A percentile compares a stretch with the other conserved stretches of the same genome.
Conservation (phyloP, 2,113 vertebrate genomes). For the Gila orcuttii region DNA sequence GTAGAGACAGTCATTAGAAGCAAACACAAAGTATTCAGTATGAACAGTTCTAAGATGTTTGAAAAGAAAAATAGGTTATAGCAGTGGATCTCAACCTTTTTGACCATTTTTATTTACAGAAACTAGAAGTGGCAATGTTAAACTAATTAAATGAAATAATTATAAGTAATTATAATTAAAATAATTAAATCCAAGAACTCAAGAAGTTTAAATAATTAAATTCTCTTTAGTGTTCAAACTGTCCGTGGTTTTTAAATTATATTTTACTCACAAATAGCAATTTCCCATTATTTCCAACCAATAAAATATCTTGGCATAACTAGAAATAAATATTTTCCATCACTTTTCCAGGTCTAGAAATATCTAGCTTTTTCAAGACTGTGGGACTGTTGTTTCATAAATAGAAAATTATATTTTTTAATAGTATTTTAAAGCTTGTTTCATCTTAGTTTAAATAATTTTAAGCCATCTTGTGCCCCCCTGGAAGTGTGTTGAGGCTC, state of each 20-base stretch:
- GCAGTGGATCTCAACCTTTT: neutral
- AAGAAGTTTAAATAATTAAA: neutral
- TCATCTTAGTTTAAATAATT: neutral
- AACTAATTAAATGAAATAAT: neutral
- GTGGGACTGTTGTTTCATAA: no score
- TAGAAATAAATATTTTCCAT: neutral
- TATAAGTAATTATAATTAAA: neutral
- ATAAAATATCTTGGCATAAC: neutral
- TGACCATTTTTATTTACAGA: neutral
- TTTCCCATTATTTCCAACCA: neutral
- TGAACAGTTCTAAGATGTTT: neutral
- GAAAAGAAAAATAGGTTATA: neutral
- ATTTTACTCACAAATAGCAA: neutral
- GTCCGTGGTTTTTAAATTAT: neutral
- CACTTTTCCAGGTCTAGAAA: neutral
- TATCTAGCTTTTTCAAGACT: neutral
- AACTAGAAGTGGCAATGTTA: neutral
- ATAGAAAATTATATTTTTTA: no score
- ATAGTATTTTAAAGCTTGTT: no score
- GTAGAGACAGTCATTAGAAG: conserved; percentile 10
- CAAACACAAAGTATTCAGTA: neutral
- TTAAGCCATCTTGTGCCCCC: neutral
- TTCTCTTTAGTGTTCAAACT: neutral
- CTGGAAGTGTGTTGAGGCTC: no score
- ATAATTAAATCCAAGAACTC: neutral